Evolutionary conservation across 2,113 vertebrate species (phyloP), one percentile per base, ranked within the genome.

Genomic region (Larimichthys crocea): DNA sequence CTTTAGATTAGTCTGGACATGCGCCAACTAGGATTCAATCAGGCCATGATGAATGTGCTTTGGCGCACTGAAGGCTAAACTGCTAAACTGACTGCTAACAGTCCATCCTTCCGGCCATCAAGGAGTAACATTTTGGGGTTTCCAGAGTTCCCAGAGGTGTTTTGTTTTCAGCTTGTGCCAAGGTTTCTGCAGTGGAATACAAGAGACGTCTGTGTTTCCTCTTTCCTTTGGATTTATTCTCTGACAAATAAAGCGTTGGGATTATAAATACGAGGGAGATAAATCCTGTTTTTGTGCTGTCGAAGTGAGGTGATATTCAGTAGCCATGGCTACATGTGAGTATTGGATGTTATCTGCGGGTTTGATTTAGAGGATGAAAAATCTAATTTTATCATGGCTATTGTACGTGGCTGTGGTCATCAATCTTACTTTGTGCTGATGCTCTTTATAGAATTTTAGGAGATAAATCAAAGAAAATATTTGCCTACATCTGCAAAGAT

Each of bases 241-340:
- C 20, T 71, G 55, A 61, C 62, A 77, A 80, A 91, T 85, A 86
- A 87, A 88, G 57, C 63, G 2, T 19, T 57, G 80, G 90, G 90
- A 92, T 92, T 93, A 86, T 91, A 88, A 80, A 89, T 82, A 76
- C 53, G 16, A 85, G 76, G 79, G 64, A 89, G 88, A 87, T 86
- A 88, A 89, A 86, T 83, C 86, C 85, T 84, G 71, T 85, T 88
- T 87, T 68, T 81, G 31, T 82, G 72, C 76, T 17, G 73, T 57
- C 5, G 56, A 59, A 80, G 82, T 71, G 82, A 74, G 66, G 82
- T 20, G 76, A 84, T 80, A 90, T 76, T 83, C 81, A 64, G 77
- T 89, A 89, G 80, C 86, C 64, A 95, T 94, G 93, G 90, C 91
- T 80, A 71, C 79, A 72, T 94, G 94, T 94, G 78, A 95, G 93